Base-by-base conservation (phyloP, 2,797 vertebrate genomes). In the Tragopan temminckii region DNA sequence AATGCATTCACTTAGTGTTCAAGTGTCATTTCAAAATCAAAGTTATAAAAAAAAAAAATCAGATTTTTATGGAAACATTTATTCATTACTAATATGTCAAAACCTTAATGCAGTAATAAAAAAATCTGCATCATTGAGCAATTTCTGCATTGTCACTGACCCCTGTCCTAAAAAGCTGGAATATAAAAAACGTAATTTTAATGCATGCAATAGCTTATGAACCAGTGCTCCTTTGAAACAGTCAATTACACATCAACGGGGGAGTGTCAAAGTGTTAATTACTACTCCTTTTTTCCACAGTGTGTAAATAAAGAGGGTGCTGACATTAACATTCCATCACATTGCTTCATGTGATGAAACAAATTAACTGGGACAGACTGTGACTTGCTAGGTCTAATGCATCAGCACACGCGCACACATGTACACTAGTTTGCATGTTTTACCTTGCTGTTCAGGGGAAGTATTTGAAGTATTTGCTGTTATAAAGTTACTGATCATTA, bases 291-390 rank as follows among this genome's bases (percentile, higher is more conserved):
- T 99, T 98, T 99, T 99, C 99, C 99, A 98, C 90, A 95, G 97
- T 98, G 98, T 97, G 98, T 99, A 99, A 99, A 99, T 99, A 99
- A 99, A 99, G 98, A 98, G 99, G 98, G 94, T 98, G 99, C 99
- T 99, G 99, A 99, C 99, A 99, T 99, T 99, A 98, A 99, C 99
- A 99, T 99, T 99, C 99, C 99, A 99, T 99, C 98, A 99, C 98
- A 98, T 95, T 97, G 98, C 98, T 98, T 98, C 97, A 97, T 98
- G 98, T 97, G 97, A 98, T 97, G 98, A 97, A 98, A 97, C 98
- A 98, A 98, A 98, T 98, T 98, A 98, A 98, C 97, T 97, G 97
- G 97, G 96, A 97, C 95, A 97, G 96, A 97, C 95, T 93, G 91
- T 94, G 94, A 90, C 96, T 96, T 95, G 96, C 96, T 94, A 85